Evolutionary conservation across 2,888 invertebrate genomes (phyloP).

Genomic region (Synergus laeviventris): DNA sequence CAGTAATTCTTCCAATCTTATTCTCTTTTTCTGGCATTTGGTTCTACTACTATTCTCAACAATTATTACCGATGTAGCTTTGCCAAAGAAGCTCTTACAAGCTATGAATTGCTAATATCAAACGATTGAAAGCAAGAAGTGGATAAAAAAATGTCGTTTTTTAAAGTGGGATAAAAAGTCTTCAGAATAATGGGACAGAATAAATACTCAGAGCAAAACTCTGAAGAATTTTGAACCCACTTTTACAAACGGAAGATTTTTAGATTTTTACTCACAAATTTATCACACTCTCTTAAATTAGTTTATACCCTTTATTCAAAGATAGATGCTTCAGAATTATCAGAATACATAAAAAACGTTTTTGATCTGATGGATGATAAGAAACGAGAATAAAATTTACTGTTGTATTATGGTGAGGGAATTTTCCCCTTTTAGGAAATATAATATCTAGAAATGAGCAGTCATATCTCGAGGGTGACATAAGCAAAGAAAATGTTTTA

Average conservation of each 20-base stretch:
- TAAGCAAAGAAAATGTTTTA: conserved; percentile 32
- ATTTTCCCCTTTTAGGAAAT: not conserved
- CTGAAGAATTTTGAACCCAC: too few relatives aligned
- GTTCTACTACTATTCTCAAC: not conserved
- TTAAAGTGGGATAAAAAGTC: too few relatives aligned
- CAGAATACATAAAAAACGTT: too few relatives aligned
- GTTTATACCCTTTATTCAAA: too few relatives aligned
- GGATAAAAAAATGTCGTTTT: too few relatives aligned
- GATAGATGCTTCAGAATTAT: too few relatives aligned
- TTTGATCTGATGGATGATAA: not conserved
- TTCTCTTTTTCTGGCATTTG: not conserved
- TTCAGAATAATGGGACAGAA: too few relatives aligned
- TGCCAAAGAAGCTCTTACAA: not conserved
- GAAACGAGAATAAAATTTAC: not conserved
- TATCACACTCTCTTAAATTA: too few relatives aligned
- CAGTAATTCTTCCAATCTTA: not conserved
- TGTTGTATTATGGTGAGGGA: not conserved
- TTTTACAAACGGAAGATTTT: too few relatives aligned
- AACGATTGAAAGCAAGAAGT: not conserved
- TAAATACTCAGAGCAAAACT: too few relatives aligned
- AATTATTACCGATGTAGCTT: not conserved
- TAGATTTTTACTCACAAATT: too few relatives aligned
- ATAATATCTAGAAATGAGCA: conserved; percentile 22
- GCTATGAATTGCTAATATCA: not conserved
- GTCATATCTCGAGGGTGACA: conserved; percentile 38